phyloP scores from a whole-genome alignment of 2,113 vertebrate species.

The Balaenoptera acutorostrata region DNA sequence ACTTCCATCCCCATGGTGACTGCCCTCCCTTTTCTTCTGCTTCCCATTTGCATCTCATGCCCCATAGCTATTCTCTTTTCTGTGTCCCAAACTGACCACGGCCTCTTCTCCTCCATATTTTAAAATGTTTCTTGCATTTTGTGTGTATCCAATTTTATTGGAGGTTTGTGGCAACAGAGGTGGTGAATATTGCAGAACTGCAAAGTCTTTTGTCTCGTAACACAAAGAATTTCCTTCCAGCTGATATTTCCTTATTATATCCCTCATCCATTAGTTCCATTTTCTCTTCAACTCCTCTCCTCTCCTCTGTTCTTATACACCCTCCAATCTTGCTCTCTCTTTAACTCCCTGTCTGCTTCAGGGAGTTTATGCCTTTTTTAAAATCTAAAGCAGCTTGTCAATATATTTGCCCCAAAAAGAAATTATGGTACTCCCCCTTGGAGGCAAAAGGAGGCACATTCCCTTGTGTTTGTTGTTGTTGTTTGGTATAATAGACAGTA shows the following conservation, averaged over 20 bases:
- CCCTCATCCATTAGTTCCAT: neutral
- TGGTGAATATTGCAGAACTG: neutral
- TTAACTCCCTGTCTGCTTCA: neutral
- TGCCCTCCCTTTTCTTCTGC: neutral
- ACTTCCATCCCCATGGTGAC: neutral
- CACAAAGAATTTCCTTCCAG: neutral
- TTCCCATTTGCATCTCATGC: neutral
- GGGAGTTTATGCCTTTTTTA: neutral
- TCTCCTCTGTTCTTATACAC: neutral
- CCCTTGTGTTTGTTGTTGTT: neutral
- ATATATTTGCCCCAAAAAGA: neutral
- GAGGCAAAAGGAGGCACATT: neutral
- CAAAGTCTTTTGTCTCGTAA: neutral
- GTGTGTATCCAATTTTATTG: neutral
- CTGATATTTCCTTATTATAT: neutral
- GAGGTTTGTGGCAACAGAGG: neutral
- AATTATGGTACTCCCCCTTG: neutral
- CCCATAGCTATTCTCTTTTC: neutral
- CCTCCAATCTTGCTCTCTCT: neutral
- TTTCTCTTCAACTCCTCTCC: neutral
- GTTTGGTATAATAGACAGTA: neutral
- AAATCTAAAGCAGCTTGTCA: neutral
- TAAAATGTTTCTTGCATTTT: neutral
- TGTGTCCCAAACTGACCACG: neutral
- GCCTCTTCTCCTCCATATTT: neutral